These are phyloP conservation scores for Rhamnusium bicolor DNA, from an alignment of 2,888 invertebrate species.

Conservation along the genomic window DNA sequence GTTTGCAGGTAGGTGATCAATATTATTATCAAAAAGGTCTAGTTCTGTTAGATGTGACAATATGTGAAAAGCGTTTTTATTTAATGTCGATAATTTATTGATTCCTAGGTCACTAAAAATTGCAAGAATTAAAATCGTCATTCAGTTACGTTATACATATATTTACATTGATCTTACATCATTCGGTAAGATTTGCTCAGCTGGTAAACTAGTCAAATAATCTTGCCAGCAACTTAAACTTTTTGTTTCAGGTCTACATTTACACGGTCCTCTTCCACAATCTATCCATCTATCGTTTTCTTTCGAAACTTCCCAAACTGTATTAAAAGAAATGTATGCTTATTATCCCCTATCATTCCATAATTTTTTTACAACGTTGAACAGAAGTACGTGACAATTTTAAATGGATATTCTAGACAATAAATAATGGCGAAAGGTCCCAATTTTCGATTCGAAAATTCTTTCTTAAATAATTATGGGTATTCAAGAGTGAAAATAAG, in stretches of 20 bases:
- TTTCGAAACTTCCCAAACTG: conserved; percentile 79
- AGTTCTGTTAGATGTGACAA: conserved; percentile 78
- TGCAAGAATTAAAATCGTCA: background rate
- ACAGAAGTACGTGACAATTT: too few relatives aligned
- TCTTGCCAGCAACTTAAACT: conserved; percentile 81
- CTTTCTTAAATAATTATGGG: too few relatives aligned
- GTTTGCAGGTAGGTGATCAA: conserved; percentile 78
- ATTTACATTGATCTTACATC: conserved; percentile 79
- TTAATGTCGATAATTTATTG: conserved; percentile 79
- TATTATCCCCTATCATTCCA: too few relatives aligned
- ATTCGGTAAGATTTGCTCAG: conserved; percentile 76
- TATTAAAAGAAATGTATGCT: background rate
- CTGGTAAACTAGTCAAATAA: conserved; percentile 75
- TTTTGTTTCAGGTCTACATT: conserved; percentile 77
- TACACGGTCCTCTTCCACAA: conserved; percentile 77
- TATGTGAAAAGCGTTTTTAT: conserved; percentile 80
- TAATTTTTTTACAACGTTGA: too few relatives aligned
- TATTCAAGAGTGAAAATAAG: too few relatives aligned
- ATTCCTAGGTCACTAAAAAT: conserved; percentile 80
- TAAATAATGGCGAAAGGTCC: too few relatives aligned
- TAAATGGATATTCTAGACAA: too few relatives aligned
- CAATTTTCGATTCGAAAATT: too few relatives aligned
- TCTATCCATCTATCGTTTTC: conserved; percentile 77
- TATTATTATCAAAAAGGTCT: conserved; percentile 83
- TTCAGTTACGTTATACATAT: background rate